A percentile compares a stretch with the other conserved stretches of the same genome.
Conservation (phyloP, 2,113 vertebrate species). For the Eonycteris spelaea region DNA sequence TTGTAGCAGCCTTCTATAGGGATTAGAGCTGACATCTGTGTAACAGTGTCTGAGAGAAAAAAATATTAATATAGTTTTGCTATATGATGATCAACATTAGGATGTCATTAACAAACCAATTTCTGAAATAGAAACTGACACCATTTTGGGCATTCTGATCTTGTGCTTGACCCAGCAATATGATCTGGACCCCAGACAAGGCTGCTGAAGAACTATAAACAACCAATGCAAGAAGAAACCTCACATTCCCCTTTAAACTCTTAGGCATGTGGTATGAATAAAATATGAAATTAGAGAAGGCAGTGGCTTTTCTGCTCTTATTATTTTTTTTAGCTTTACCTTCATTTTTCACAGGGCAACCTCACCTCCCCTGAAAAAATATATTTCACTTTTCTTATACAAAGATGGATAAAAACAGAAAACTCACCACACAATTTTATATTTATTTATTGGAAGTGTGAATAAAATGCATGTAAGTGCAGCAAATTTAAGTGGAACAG, state of each 20-base stretch:
- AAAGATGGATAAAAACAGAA: neutral
- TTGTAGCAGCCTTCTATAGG: constrained; percentile 63
- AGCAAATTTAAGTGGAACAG: neutral
- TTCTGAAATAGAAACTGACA: constrained; percentile 34
- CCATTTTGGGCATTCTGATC: neutral
- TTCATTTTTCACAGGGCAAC: neutral
- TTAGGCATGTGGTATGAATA: neutral
- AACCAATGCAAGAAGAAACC: neutral
- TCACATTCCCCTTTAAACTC: neutral
- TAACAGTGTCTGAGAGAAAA: constrained; percentile 53
- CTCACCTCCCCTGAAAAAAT: neutral
- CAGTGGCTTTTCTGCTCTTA: neutral
- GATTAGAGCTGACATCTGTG: constrained; percentile 47
- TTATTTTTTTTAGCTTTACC: neutral
- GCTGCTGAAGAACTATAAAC: neutral
- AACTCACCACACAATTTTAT: neutral
- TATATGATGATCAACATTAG: constrained; percentile 38
- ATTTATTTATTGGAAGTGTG: neutral
- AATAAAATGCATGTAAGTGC: neutral
- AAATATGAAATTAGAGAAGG: constrained; percentile 10
- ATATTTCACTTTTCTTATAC: neutral
- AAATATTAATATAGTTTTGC: constrained; percentile 23
- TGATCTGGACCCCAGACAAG: neutral
- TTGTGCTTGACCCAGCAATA: neutral
- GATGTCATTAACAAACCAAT: constrained; percentile 50